phyloP scores from a whole-genome alignment of 2,797 vertebrate genomes.

The Pagetopsis macropterus region DNA sequence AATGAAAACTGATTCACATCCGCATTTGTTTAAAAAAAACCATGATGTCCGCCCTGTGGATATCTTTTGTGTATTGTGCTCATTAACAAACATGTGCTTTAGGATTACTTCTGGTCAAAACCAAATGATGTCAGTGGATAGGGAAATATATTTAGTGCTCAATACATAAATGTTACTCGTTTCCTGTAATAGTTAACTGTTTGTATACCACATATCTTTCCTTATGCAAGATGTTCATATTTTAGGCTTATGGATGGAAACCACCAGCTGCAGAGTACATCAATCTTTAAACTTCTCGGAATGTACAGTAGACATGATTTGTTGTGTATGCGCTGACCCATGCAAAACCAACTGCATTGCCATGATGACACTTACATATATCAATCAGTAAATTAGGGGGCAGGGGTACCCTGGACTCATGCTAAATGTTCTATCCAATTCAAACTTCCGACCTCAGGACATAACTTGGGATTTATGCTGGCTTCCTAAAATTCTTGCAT shows the following conservation, averaged over 20 bases:
- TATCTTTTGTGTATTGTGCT: conserved; percentile 27
- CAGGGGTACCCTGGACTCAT: neutral
- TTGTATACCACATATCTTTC: neutral
- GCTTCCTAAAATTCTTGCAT: conserved; percentile 18
- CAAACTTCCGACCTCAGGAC: neutral
- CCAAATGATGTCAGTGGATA: conserved; percentile 23
- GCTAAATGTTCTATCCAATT: neutral
- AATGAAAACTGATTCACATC: conserved; percentile 49
- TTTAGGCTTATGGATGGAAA: conserved; percentile 11
- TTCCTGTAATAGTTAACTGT: conserved; percentile 10
- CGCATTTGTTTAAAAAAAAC: conserved; percentile 11
- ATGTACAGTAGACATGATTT: conserved; percentile 9
- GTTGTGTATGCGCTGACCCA: neutral
- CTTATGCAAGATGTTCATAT: neutral
- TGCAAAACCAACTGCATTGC: conserved; percentile 6
- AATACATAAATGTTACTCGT: neutral
- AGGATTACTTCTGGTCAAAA: conserved; percentile 23
- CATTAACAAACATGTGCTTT: conserved; percentile 30
- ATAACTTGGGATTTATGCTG: neutral
- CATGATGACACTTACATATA: neutral
- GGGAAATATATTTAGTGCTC: neutral
- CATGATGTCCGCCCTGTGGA: conserved; percentile 6
- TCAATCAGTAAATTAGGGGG: conserved; percentile 1
- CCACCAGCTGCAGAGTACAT: neutral
- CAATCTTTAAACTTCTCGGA: neutral